Conservation (phyloP, 64 coral and sea anemone genomes). For the Pachyseris speciosa region DNA sequence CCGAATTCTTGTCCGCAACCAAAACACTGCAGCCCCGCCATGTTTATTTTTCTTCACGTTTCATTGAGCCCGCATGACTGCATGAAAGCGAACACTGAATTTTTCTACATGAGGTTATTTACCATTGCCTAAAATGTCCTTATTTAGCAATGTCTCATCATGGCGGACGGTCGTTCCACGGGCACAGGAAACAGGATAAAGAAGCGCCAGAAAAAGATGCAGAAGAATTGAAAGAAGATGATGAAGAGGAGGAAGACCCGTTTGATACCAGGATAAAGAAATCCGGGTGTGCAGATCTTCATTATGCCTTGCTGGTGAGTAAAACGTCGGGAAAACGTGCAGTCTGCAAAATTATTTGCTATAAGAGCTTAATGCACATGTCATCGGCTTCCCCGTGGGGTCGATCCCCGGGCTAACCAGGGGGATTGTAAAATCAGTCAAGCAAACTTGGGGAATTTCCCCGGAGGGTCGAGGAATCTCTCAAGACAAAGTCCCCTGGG, state of each 20-base stretch:
- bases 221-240: constrained; percentile 33
- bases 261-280: constrained; percentile 93
- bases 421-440: too few relatives aligned
- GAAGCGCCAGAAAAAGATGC: neutral
- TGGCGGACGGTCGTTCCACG: constrained; percentile 45
- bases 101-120: neutral
- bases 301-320: constrained; percentile 90
- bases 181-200: constrained; percentile 4
- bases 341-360: too few relatives aligned
- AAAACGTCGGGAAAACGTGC: neutral
- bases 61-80: constrained; percentile 28
- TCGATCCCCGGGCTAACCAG: too few relatives aligned
- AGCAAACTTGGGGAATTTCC: too few relatives aligned
- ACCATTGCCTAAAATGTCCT: neutral
- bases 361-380: too few relatives aligned
- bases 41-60: constrained; percentile 31
- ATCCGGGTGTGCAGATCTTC: constrained; percentile 92
- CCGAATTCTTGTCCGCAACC: constrained; percentile 94
- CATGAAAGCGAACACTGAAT: neutral
- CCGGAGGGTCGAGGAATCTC: too few relatives aligned
- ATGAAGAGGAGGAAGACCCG: constrained; percentile 93
- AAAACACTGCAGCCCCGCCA: constrained; percentile 95
- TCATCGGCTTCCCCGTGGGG: too few relatives aligned
- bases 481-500: too few relatives aligned
- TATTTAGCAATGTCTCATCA: constrained; percentile 9